Base-by-base conservation (phyloP, 2,113 vertebrate species). In the Opisthocomus hoazin region DNA sequence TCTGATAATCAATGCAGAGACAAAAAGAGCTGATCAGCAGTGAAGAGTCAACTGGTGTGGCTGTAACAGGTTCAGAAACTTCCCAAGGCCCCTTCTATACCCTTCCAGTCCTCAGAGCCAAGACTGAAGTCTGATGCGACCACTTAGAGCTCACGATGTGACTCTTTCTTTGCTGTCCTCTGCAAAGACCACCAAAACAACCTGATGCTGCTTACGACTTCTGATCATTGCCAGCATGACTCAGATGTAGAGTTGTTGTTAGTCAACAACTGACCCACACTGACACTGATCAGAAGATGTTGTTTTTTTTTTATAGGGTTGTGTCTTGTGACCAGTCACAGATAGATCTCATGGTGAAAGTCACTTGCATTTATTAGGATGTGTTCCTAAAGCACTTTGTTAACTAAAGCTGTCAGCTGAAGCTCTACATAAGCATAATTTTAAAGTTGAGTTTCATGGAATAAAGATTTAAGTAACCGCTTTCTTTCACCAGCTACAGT, bases 171-270 rank as follows among this genome's bases (percentile, higher is more conserved):
- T 26, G 34, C 11, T n/a, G n/a, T 73, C 51, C 41, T 74, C 75
- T 65, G 86, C 21, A 78, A 84, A 84, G 74, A n/a, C 36, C 20
- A 56, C 26, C 41, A 41, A 51, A 87, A 26, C 12, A 78, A 15
- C 9, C 39, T 68, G n/a, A 15, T 84, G 73, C n/a, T 87, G 18
- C 43, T 87, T 76, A 43, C 20, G 51, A 11, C 13, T 60, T 87
- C 48, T 43, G 12, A 37, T 43, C 18, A 11, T 21, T 54, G 43
- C 16, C 51, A 66, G 14, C 11, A 4, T 22, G 15, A 30, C 24
- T 71, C 53, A 87, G 6, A 30, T 1, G 0, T 23, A 32, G 45
- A 69, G 7, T 1, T 84, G 48, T 58, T 4, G 0, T 37, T 68
- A 41, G 6, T 46, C 71, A 65, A 51, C 18, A 19, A 17, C 43